Percentiles rank a stretch among this genome's conserved stretches.
phyloP scores from a whole-genome alignment of 2,888 invertebrate genomes.

The Euclidia mi region DNA sequence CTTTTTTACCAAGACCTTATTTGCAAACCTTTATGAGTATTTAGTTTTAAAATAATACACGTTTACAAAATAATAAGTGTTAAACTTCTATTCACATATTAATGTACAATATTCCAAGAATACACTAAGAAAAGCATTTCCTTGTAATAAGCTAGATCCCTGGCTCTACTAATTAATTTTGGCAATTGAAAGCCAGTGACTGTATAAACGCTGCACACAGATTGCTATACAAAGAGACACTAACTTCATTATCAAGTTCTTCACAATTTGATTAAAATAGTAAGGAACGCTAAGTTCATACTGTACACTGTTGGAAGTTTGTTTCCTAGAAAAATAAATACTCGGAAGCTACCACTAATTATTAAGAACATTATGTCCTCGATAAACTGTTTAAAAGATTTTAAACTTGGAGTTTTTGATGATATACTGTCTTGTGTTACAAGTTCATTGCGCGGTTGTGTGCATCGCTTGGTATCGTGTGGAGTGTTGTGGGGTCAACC shows the following conservation, averaged over 20 bases:
- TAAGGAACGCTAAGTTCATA: conserved; percentile 32
- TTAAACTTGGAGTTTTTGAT: too few species aligned
- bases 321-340: not conserved
- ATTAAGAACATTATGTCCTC: not conserved
- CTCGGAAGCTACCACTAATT: not conserved
- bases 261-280: conserved; percentile 49
- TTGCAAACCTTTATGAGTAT: too few species aligned
- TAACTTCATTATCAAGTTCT: conserved; percentile 43
- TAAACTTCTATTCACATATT: too few species aligned
- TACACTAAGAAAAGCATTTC: conserved; percentile 12
- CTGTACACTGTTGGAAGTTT: conserved; percentile 7
- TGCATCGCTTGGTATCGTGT: too few species aligned
- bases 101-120: not conserved
- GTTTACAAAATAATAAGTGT: too few species aligned
- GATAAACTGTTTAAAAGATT: not conserved
- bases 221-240: conserved; percentile 44
- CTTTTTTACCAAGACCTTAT: too few species aligned
- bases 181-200: conserved; percentile 28
- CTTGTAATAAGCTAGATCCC: conserved; percentile 14
- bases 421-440: too few species aligned
- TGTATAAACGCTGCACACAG: conserved; percentile 33
- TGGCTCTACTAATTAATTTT: conserved; percentile 41
- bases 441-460: too few species aligned
- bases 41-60: too few species aligned
- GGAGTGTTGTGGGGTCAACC: too few species aligned